Evolutionary conservation across 2,113 vertebrate genomes (phyloP), one percentile per base, ranked within the genome.

Genomic region (Muntiacus reevesi): DNA sequence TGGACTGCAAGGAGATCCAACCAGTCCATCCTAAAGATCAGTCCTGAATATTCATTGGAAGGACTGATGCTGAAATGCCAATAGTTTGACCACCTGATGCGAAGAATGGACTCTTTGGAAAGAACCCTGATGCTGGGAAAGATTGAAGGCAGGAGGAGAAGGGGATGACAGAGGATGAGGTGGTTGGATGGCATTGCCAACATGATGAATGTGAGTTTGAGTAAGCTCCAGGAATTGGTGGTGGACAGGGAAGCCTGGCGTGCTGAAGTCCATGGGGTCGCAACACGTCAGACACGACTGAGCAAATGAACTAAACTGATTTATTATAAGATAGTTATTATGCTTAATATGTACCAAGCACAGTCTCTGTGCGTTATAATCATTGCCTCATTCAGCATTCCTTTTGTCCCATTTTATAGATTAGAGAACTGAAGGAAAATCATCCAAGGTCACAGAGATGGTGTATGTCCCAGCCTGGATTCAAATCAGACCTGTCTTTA

Each of bases 241-340:
- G n/a, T 67, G 33, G 33, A 67, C 16, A 67, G 8, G 33, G 33
- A 67, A 36, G 33, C 33, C 16, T n/a, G 33, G 8, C 0, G 2
- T 67, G 64, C 7, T 67, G 8, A 16, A 5, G 8, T 67, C 30
- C 33, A 19, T 67, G 64, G 33, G 9, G 64, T 67, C 4, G 1
- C 64, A 67, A 67, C 10, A 8, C 0, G 0, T 10, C 4, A 3
- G 33, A 67, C 8, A 67, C 1, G 2, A 36, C 7, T 67, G 33
- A 67, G 33, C 0, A 1, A 67, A 17, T 67, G 33, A 19, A 71
- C 9, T 71, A 19, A 71, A 71, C n/a, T 71, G n/a, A 71, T 71
- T 36, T 36, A 36, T 36, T 11, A 19, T 52, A 9, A 79, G 54
- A 76, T 21, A 64, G 71, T 74, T 96, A 40, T 40, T 87, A n/a